Conservation (phyloP, 2,113 vertebrate genomes). For the Azemiops feae region DNA sequence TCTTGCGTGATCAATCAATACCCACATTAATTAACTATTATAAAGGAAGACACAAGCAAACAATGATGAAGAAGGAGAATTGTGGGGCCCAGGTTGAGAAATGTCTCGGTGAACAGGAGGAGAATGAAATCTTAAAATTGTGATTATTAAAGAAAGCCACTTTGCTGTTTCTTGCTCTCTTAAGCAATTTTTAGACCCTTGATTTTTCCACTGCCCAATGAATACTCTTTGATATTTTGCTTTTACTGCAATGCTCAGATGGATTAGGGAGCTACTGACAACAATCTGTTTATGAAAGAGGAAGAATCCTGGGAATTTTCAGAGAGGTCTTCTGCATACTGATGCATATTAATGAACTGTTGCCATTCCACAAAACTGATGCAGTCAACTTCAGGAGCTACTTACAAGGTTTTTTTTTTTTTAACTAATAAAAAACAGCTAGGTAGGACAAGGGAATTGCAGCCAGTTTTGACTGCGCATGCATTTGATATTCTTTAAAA, state of each 20-base stretch:
- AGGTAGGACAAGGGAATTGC: slow-evolving; percentile 6
- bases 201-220: slow-evolving; percentile 28
- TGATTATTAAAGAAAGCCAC: neutral
- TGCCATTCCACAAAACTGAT: slow-evolving; percentile 63
- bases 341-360: slow-evolving; percentile 67
- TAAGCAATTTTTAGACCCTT: slow-evolving; percentile 34
- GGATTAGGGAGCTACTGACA: slow-evolving; percentile 60
- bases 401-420: slow-evolving; percentile 43
- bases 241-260: slow-evolving; percentile 55
- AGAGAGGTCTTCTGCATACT: slow-evolving; percentile 62
- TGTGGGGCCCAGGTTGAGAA: neutral
- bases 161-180: neutral
- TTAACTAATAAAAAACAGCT: slow-evolving; percentile 22
- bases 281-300: slow-evolving; percentile 62
- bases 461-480: neutral
- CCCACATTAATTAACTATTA: slow-evolving; percentile 29
- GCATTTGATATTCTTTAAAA: neutral
- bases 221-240: slow-evolving; percentile 52
- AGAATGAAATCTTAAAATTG: neutral
- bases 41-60: neutral
- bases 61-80: neutral
- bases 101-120: neutral
- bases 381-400: slow-evolving; percentile 59
- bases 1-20: slow-evolving; percentile 14
- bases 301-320: slow-evolving; percentile 62